phyloP scores from a whole-genome alignment of 2,797 vertebrate species.

The Rhodeus uyekii region DNA sequence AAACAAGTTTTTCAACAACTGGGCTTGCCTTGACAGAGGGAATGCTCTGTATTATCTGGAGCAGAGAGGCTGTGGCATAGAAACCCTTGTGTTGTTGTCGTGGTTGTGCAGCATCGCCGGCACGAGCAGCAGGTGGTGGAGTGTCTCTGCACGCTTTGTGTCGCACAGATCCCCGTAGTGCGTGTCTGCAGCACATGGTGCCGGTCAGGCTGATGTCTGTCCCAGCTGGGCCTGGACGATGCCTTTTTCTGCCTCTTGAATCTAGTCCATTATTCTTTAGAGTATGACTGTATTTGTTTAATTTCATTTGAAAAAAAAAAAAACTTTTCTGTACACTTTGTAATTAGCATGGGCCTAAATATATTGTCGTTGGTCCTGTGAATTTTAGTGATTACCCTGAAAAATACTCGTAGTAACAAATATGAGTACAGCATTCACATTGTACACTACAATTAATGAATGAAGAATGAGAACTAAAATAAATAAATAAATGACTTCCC shows the following conservation, averaged over 20 bases:
- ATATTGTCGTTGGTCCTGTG: background rate
- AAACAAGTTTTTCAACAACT: background rate
- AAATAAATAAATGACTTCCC: too few relatives aligned
- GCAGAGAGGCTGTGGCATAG: background rate
- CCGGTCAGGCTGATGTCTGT: slow-evolving; percentile 66
- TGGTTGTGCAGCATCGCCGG: background rate
- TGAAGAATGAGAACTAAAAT: too few relatives aligned
- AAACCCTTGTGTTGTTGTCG: background rate
- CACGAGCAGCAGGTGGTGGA: background rate
- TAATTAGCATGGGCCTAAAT: background rate
- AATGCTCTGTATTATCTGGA: background rate
- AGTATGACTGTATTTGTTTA: background rate
- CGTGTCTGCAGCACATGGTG: slow-evolving; percentile 4
- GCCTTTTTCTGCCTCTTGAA: background rate
- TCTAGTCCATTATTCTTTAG: background rate
- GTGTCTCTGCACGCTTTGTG: slow-evolving; percentile 21
- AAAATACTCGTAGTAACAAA: background rate
- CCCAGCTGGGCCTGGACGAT: slow-evolving; percentile 64
- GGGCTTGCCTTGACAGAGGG: background rate
- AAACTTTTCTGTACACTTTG: background rate
- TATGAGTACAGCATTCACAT: background rate
- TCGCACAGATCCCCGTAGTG: slow-evolving; percentile 6
- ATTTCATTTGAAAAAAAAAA: background rate
- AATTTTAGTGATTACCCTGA: background rate
- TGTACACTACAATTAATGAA: too few relatives aligned